A percentile compares a stretch with the other conserved stretches of the same genome.
Conservation (phyloP, 2,113 vertebrate genomes). For the Xiphorhynchus elegans region DNA sequence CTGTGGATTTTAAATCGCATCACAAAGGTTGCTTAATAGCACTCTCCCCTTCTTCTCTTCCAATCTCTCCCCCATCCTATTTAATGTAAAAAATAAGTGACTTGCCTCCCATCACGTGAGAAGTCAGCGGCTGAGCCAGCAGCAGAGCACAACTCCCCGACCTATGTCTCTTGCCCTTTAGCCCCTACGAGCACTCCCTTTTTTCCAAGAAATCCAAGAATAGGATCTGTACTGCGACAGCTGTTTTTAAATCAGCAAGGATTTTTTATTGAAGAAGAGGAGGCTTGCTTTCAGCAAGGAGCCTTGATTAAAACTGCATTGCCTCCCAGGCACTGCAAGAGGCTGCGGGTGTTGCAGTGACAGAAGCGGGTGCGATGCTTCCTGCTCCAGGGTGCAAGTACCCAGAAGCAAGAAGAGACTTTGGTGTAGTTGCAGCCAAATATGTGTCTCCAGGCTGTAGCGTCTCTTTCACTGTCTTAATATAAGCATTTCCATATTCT, state of each 20-base stretch:
- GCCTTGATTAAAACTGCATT: background rate
- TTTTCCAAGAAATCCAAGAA: slow-evolving; percentile 36
- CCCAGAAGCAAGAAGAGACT: background rate
- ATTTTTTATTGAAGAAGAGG: background rate
- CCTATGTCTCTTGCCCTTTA: slow-evolving; percentile 5
- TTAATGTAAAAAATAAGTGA: slow-evolving; percentile 3
- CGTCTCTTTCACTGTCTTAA: background rate
- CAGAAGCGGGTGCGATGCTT: fast-evolving
- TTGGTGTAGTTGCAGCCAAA: background rate
- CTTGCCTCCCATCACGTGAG: background rate
- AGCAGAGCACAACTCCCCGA: background rate
- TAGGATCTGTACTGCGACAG: background rate
- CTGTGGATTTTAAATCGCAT: slow-evolving; percentile 38
- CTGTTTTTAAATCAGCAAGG: background rate
- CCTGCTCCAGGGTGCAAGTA: fast-evolving
- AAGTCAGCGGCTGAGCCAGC: background rate
- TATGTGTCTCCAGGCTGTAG: fast-evolving
- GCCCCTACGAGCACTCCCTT: background rate
- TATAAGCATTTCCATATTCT: background rate
- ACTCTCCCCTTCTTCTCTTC: slow-evolving; percentile 1
- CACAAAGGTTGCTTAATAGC: slow-evolving; percentile 37
- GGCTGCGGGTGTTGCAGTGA: background rate
- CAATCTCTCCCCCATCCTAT: background rate
- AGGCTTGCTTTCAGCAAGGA: background rate
- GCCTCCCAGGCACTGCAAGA: background rate